Evolutionary conservation across 2,113 vertebrate genomes (phyloP).

Genomic region (Zonotrichia leucophrys): DNA sequence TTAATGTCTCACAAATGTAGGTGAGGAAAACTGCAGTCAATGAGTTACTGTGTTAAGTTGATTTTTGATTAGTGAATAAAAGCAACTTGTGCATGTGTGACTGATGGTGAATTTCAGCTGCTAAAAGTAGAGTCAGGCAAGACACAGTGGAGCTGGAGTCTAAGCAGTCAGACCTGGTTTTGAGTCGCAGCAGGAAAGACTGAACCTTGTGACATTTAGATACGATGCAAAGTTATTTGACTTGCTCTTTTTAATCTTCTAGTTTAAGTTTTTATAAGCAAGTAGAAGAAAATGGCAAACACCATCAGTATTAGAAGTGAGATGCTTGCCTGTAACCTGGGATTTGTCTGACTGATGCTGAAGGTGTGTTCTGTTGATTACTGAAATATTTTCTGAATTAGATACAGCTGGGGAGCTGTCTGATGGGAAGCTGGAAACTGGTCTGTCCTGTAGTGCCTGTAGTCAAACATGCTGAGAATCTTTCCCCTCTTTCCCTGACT

Average conservation of each 20-base stretch:
- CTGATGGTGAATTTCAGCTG: not conserved
- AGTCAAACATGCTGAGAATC: not conserved
- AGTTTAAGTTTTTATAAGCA: not conserved
- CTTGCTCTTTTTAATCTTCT: not conserved
- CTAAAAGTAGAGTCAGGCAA: not conserved
- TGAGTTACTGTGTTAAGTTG: not conserved
- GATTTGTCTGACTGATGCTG: not conserved
- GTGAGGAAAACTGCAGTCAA: not conserved
- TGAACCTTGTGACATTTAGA: not conserved
- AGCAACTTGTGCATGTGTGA: not conserved
- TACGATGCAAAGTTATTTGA: not conserved
- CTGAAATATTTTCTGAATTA: not conserved
- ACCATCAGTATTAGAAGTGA: not conserved
- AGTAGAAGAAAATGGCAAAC: not conserved
- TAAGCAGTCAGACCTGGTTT: not conserved
- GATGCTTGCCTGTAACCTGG: not conserved
- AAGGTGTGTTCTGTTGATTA: not conserved
- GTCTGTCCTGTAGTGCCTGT: not conserved
- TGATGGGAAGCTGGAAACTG: not conserved
- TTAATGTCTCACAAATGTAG: not conserved
- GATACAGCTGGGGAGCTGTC: not conserved
- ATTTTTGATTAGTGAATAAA: not conserved
- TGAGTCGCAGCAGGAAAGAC: not conserved
- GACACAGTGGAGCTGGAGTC: not conserved
- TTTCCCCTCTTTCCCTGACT: not conserved